A percentile compares a stretch with the other conserved stretches of the same genome.
phyloP scores from a whole-genome alignment of 2,113 vertebrate species.

The Tautogolabrus adspersus region DNA sequence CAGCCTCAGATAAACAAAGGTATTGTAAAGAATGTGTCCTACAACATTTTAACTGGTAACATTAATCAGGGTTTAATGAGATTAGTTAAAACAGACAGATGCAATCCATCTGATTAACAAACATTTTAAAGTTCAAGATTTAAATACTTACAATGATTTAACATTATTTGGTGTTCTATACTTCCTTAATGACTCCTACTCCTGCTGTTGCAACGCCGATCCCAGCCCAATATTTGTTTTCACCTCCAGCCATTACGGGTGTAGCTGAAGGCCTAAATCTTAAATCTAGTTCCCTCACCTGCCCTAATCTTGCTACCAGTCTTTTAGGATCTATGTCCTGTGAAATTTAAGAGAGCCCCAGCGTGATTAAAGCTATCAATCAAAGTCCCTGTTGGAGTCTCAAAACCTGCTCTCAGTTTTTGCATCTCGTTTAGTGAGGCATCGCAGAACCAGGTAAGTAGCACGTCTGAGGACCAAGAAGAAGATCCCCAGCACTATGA shows the following conservation, averaged over 20 bases:
- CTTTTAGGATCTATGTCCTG: too few species aligned
- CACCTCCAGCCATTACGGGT: not conserved
- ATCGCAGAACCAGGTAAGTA: conserved; percentile 94
- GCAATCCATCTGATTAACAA: too few species aligned
- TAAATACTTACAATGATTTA: too few species aligned
- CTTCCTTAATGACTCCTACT: not conserved
- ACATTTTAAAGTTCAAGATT: too few species aligned
- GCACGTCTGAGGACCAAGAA: conserved; percentile 92
- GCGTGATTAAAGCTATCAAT: not conserved
- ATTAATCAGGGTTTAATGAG: too few species aligned
- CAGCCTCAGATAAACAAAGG: too few species aligned
- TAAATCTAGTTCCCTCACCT: not conserved
- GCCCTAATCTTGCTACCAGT: too few species aligned
- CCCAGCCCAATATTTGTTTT: too few species aligned
- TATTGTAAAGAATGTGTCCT: too few species aligned
- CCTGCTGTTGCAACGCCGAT: not conserved
- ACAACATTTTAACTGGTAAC: too few species aligned
- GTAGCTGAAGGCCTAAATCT: not conserved
- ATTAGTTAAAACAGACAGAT: too few species aligned
- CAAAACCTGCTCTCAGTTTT: not conserved
- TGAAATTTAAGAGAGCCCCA: not conserved
- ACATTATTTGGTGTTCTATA: not conserved
- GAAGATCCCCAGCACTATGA: conserved; percentile 94
- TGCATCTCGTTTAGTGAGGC: not conserved
- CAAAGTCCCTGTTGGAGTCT: not conserved